Percentiles rank a stretch among this genome's conserved stretches.
Conservation (phyloP, 2,113 vertebrate species). For the Eonycteris spelaea region DNA sequence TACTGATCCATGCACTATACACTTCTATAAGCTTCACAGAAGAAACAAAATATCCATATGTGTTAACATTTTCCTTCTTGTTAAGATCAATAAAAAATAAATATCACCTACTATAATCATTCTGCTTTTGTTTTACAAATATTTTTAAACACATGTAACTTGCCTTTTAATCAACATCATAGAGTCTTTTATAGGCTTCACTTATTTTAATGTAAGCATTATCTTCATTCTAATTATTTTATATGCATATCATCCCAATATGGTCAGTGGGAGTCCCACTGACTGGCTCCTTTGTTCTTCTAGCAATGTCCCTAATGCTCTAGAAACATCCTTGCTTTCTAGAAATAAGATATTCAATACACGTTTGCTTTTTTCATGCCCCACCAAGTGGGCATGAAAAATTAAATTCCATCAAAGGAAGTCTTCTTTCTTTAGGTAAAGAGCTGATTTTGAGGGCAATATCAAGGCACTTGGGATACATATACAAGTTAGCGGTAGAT, state of each 20-base stretch:
- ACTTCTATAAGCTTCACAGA: background rate
- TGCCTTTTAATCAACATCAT: background rate
- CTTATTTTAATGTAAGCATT: background rate
- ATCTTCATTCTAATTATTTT: background rate
- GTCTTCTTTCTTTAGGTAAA: background rate
- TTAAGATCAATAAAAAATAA: background rate
- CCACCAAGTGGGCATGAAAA: background rate
- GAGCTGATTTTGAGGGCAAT: background rate
- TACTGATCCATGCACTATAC: background rate
- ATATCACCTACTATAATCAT: background rate
- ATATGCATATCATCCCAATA: background rate
- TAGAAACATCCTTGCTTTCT: background rate
- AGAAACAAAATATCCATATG: background rate
- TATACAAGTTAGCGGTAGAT: background rate
- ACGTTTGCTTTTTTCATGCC: background rate
- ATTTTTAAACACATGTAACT: background rate
- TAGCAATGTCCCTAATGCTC: background rate
- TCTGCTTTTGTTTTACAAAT: background rate
- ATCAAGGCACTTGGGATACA: background rate
- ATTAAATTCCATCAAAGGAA: background rate
- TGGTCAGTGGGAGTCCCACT: background rate
- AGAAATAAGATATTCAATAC: background rate
- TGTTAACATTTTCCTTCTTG: background rate
- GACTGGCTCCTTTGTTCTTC: background rate
- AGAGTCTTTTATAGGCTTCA: background rate